These are phyloP conservation scores for Antedon mediterranea DNA, from an alignment of 53 echinoderm and acorn worm genomes.

Conservation along the genomic window DNA sequence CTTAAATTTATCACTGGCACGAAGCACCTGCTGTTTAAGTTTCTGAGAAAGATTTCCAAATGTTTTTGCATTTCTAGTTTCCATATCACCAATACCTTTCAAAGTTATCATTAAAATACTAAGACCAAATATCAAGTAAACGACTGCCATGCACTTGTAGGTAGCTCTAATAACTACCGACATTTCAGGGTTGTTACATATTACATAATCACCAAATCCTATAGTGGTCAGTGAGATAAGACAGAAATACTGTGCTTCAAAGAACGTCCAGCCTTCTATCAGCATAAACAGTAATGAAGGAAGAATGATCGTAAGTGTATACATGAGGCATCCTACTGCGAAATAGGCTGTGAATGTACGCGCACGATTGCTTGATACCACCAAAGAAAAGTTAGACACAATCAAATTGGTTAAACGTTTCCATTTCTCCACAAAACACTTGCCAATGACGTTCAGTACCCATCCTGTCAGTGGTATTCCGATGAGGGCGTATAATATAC, in stretches of 20 bases:
- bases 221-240: conserved; percentile 40
- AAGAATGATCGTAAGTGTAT: conserved; percentile 7
- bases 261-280: conserved; percentile 18
- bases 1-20: background rate
- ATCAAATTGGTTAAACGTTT: background rate
- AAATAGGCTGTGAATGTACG: background rate
- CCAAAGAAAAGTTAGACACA: background rate
- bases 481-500: conserved; percentile 48
- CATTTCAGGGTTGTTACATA: background rate
- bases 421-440: conserved; percentile 13
- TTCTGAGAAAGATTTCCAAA: background rate
- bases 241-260: conserved; percentile 33
- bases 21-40: background rate
- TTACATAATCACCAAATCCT: conserved; percentile 31
- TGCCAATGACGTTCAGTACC: conserved; percentile 45
- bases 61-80: background rate
- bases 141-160: background rate
- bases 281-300: conserved; percentile 18
- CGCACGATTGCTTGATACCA: background rate
- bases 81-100: background rate
- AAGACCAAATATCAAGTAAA: background rate
- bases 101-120: background rate
- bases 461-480: conserved; percentile 61
- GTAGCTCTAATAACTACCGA: background rate
- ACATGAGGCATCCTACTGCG: conserved; percentile 4